Evolutionary conservation across 1,140 invertebrate species (phyloP).

Genomic region (Arctopsyche grandis): DNA sequence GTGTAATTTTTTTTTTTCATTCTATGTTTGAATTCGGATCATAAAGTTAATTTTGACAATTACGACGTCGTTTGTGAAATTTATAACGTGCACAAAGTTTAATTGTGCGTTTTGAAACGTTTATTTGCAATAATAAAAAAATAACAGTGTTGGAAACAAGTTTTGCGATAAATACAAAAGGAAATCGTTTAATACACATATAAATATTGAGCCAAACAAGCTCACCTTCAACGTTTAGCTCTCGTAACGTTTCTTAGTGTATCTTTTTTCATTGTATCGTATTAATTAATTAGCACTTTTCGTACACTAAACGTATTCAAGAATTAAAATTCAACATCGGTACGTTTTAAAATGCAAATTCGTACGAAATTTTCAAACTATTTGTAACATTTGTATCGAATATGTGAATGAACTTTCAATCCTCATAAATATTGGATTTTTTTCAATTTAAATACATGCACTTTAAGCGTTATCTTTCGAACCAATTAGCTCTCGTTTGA

Average conservation of each 20-base stretch:
- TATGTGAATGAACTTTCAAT: background rate
- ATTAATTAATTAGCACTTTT: conserved; percentile 5
- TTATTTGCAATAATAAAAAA: background rate
- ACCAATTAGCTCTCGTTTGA: background rate
- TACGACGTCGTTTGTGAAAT: background rate
- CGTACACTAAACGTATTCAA: background rate
- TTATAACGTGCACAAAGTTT: background rate
- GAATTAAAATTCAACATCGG: background rate
- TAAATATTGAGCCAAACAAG: conserved; percentile 2
- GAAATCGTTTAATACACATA: conserved; percentile 21
- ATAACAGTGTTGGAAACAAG: background rate
- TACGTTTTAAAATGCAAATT: conserved; percentile 21
- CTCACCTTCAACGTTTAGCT: conserved; percentile 23
- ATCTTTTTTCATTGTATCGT: background rate
- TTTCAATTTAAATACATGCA: background rate
- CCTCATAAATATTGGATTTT: background rate
- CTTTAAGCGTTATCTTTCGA: background rate
- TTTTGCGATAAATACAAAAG: conserved; percentile 14
- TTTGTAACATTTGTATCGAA: background rate
- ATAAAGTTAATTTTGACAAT: background rate
- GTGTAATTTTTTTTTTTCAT: background rate
- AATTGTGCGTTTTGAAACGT: no score
- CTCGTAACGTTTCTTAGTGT: background rate
- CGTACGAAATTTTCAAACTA: background rate
- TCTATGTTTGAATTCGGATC: no score